Base-by-base conservation (phyloP, 1,140 invertebrate species). In the Drosophila pachea region DNA sequence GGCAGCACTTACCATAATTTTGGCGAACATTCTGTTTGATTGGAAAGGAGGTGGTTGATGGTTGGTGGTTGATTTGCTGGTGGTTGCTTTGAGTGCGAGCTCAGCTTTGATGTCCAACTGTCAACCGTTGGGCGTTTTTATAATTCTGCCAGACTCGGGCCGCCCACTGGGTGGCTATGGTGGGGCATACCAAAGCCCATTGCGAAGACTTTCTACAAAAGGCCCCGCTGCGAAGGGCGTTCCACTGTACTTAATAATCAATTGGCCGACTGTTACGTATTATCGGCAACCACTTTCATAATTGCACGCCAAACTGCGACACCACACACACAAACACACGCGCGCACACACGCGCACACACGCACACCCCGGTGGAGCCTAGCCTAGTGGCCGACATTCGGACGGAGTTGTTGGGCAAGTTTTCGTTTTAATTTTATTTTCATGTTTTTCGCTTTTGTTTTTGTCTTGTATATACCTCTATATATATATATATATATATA, bases 1-100 rank as follows among this genome's bases (percentile, higher is more conserved):
- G 11, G 4, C 4, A 16, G 11, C 4, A 74, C 86, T 83, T 76
- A 88, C 86, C 73, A 86, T 66, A 68, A 72, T 69, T 65, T 86
- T 86, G 73, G 78, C 76, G 53, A 84, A 82, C 86, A 88, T 88
- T 53, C 76, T 86, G 61, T 6, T 71, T 55, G 42, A 22, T 22
- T 1, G 22, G 22, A 22, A 22, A 22, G 22, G 22, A 22, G 55
- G n/a, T 61, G 56, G 22, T 29, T 22, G 36, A n/a, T n/a, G n/a
- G 9, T 49, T 63, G 22, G 29, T 43, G 40, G 40, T 45, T 14
- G 31, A 7, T 54, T 35, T 56, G 40, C 22, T 22, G 82, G 62
- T 78, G 65, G 50, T 65, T 78, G 60, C 70, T 52, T 68, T 32
- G 73, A 84, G 48, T 58, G 76, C 81, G 74, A 75, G 69, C 38